These are phyloP conservation scores for Conomelus anceps DNA, from an alignment of 2,888 invertebrate genomes.

Conservation along the genomic window DNA sequence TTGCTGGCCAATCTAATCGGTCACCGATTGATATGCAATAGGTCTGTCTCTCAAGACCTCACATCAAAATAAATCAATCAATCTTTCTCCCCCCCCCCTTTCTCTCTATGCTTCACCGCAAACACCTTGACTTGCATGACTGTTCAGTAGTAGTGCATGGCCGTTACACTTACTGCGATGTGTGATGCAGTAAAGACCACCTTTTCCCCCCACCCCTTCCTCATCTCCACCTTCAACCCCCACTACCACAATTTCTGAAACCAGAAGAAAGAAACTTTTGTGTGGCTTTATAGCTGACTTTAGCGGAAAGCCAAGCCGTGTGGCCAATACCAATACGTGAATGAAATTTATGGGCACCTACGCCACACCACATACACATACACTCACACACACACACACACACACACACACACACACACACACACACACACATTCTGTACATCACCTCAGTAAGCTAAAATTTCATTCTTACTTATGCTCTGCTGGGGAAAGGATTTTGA, in stretches of 20 bases:
- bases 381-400: background rate
- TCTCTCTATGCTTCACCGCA: background rate
- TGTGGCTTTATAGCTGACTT: background rate
- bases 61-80: too few species aligned
- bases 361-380: background rate
- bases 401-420: background rate
- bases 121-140: background rate
- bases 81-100: too few species aligned
- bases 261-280: background rate
- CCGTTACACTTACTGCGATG: background rate
- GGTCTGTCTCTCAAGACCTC: too few species aligned
- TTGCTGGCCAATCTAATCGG: too few species aligned
- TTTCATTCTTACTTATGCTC: background rate
- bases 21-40: too few species aligned
- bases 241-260: background rate
- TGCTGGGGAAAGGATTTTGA: background rate
- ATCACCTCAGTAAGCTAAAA: background rate
- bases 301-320: background rate
- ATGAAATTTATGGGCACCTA: background rate
- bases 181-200: background rate
- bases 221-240: background rate
- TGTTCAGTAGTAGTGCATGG: background rate
- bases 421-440: background rate
- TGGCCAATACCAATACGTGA: background rate
- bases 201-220: background rate